A percentile compares a stretch with the other conserved stretches of the same genome.
phyloP scores from a whole-genome alignment of 2,797 vertebrate genomes.

The Anas georgica region DNA sequence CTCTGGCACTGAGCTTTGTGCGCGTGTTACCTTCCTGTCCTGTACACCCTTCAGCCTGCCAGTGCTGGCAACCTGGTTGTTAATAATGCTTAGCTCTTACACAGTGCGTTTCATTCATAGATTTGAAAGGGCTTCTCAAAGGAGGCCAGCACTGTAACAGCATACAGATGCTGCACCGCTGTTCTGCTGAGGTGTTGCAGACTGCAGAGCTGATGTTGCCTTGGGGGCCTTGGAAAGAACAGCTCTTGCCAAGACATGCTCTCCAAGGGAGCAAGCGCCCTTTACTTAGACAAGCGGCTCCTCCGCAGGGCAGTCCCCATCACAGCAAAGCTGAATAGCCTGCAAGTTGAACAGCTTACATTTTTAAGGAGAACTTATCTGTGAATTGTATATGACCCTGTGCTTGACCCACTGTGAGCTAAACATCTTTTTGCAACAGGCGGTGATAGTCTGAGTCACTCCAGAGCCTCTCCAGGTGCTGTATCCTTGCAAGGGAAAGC shows the following conservation, averaged over 20 bases:
- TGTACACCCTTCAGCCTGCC: neutral
- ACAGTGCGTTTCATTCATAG: neutral
- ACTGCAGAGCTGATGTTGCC: neutral
- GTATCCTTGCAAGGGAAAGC: neutral
- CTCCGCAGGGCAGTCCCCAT: neutral
- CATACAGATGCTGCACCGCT: neutral
- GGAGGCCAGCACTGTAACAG: neutral
- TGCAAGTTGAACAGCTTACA: neutral
- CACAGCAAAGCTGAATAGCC: neutral
- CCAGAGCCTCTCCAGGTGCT: neutral
- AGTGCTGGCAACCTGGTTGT: neutral
- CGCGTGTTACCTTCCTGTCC: neutral
- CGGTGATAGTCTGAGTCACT: fast-evolving
- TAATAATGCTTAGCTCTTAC: neutral
- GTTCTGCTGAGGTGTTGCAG: neutral
- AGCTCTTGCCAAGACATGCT: neutral
- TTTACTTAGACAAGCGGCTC: neutral
- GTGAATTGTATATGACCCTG: neutral
- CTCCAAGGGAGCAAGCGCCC: neutral
- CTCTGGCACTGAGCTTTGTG: fast-evolving
- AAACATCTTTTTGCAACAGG: neutral
- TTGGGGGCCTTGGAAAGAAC: neutral
- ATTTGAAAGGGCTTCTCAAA: neutral
- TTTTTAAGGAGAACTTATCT: neutral
- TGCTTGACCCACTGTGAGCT: neutral